Evolutionary conservation across 2,797 vertebrate genomes (phyloP).

Genomic region (Urophycis tenuis): DNA sequence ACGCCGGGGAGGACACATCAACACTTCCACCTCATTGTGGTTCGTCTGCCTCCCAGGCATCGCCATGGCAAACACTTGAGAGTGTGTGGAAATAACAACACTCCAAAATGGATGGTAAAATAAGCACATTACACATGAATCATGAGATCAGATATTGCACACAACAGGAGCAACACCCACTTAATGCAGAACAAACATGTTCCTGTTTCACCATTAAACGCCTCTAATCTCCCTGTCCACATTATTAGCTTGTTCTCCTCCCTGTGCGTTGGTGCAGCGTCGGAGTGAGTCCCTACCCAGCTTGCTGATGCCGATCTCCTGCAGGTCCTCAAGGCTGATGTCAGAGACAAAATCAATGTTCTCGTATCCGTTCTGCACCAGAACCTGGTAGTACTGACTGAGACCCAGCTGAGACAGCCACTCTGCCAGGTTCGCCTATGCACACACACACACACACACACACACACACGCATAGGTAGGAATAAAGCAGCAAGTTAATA

Average conservation of each 20-base stretch:
- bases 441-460: constrained; percentile 28
- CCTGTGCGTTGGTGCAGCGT: neutral
- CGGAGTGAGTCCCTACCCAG: constrained; percentile 74
- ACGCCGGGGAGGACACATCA: neutral
- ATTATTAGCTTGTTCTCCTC: neutral
- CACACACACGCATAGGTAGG: neutral
- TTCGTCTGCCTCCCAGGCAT: no score
- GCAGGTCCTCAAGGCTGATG: constrained; percentile 94
- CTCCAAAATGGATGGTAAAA: neutral
- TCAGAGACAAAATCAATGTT: constrained; percentile 97
- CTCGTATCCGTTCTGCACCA: constrained; percentile 96
- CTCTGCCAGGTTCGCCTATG: constrained; percentile 85
- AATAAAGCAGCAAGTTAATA: neutral
- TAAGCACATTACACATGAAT: neutral
- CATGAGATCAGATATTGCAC: neutral
- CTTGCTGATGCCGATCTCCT: constrained; percentile 96
- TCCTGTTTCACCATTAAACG: neutral
- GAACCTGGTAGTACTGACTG: constrained; percentile 93
- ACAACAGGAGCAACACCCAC: neutral
- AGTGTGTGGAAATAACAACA: neutral
- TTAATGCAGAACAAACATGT: neutral
- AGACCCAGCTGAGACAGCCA: constrained; percentile 94
- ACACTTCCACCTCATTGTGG: no score
- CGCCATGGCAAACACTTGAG: neutral
- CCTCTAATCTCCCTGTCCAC: neutral